Evolutionary conservation across 2,888 invertebrate species (phyloP), one percentile per base, ranked within the genome.

Genomic region (Lepidochitona cinerea): DNA sequence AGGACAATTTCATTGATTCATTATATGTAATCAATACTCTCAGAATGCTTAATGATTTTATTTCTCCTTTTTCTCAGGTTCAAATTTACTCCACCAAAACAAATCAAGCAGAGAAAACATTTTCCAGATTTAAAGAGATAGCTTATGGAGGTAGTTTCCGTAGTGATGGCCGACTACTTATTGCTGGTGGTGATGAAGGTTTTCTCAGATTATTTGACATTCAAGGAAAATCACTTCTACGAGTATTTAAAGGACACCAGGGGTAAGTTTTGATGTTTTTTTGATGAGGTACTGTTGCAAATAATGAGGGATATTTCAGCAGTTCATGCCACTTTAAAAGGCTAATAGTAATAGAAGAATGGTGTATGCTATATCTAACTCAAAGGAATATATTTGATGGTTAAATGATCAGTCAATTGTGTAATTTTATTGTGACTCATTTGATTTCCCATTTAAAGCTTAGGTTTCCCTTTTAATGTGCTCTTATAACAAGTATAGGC

Each of bases 131-230:
- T 83, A 88, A 89, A 78, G 88, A 90, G 70, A 81, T 86, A 1
- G 90, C 91, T 0, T 87, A 89, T 78, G 85, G 91, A 68, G 91
- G 88, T 29, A 87, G 87, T 76, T 92, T 89, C 83, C 85, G 92
- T 9, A 79, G 82, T 18, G 92, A 90, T 80, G 90, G 89, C n/a
- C 79, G 82, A 69, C 77, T 90, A 14, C 75, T 90, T 70, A 95
- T 95, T 74, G 95, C 96, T 33, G 98, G 98, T 0, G 95, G 97
- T 84, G 96, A 97, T 86, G 98, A 98, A 89, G 93, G 94, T 1
- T 93, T 93, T 68, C 94, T 99, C 0, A 95, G 96, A 90, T 91
- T 99, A 2, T 98, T 98, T 92, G 97, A 98, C 92, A 94, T 96
- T 0, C 93, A 94, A 18, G 95, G 95, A 2, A 96, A 95, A 88